Percentiles rank a stretch among this genome's conserved stretches.
Conservation (phyloP, 1,140 invertebrate genomes). For the Aphelenchoides fujianensis region DNA sequence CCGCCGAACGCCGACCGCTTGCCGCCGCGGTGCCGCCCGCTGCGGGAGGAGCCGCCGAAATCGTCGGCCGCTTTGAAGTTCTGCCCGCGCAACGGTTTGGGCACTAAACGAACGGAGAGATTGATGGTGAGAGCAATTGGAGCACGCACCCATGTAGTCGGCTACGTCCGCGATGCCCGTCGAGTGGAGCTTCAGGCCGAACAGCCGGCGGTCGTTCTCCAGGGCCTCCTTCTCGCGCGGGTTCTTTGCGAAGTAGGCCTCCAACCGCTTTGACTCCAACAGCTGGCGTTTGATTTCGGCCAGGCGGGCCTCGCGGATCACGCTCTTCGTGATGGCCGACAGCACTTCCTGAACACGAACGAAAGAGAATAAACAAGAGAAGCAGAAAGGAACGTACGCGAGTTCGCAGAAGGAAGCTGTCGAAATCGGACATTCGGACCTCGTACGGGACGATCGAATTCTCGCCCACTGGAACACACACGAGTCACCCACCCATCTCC, state of each 20-base stretch:
- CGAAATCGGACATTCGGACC: conserved; percentile 89
- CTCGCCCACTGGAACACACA: conserved; percentile 53
- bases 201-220: conserved; percentile 83
- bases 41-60: not conserved
- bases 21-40: not conserved
- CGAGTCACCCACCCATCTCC: not conserved
- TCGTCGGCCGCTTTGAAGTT: conserved; percentile 33
- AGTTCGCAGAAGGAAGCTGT: conserved; percentile 88
- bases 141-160: conserved; percentile 77
- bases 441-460: conserved; percentile 76
- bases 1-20: not conserved
- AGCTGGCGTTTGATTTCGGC: conserved; percentile 93
- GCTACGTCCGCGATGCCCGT: conserved; percentile 83
- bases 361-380: conserved; percentile 3
- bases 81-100: conserved; percentile 52
- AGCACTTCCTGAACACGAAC: conserved; percentile 82
- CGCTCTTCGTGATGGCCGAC: conserved; percentile 84
- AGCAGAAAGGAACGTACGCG: conserved; percentile 62
- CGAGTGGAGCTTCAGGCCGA: conserved; percentile 76
- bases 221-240: conserved; percentile 82
- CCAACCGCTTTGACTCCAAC: conserved; percentile 84
- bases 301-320: conserved; percentile 83
- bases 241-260: conserved; percentile 92
- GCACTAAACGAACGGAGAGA: conserved; percentile 40
- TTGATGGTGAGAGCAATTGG: conserved; percentile 22